Base-by-base conservation (phyloP, 2,888 invertebrate species). In the Drosophila sordidapex region DNA sequence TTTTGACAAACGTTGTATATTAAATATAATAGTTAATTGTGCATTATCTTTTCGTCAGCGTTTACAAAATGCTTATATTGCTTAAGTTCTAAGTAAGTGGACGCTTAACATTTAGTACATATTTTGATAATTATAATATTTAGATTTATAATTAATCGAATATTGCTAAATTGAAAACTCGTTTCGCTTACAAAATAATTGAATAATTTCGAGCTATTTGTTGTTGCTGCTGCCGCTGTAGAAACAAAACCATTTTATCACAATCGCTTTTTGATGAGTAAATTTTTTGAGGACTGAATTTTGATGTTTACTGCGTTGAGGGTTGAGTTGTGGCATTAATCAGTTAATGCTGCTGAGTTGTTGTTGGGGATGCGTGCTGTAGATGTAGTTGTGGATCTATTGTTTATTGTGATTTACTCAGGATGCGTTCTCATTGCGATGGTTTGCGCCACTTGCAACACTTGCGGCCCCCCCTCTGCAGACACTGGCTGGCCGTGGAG, bases 211-310 rank as follows among this genome's bases (percentile, higher is more conserved):
- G 46, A 73, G 49, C 69, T 67, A 66, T 58, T 46, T 46, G 25
- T 15, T 46, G 63, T 66, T 70, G 70, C 58, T 67, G 74, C 58
- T 65, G 68, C 27, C 3, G 27, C 46, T 70, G 54, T 81, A 76
- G 82, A 87, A 91, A 90, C 85, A 91, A 91, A 91, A 84, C 80
- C 83, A 80, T 89, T 46, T 46, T 91, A 91, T 91, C 91, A 91
- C 91, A 91, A 91, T 91, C 84, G 92, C 91, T 91, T 91, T 91
- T 91, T 91, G 91, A 91, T 91, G 91, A 91, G 91, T 88, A 82
- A 78, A 73, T 76, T 76, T 78, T 74, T 74, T 52, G 61, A 52
- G 58, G 63, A 48, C 49, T 67, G 57, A 66, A 67, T 66, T 43
- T 60, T 40, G 61, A 48, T 56, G n/a, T 38, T 43, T 48, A 49